Evolutionary conservation across 2,113 vertebrate species (phyloP).

Genomic region (Candoia aspera): DNA sequence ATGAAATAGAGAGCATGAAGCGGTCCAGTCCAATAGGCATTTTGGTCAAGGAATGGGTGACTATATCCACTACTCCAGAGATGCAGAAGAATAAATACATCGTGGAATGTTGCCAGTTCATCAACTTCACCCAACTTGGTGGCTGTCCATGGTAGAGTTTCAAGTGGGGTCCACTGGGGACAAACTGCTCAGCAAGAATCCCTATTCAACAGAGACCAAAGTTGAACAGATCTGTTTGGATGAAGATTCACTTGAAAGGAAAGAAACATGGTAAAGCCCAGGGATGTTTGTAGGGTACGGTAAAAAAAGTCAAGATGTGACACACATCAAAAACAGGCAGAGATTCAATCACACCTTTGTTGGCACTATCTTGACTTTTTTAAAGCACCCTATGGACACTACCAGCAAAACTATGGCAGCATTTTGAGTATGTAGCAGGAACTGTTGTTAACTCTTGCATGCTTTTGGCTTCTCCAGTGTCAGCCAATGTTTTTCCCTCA

Average conservation of each 20-base stretch:
- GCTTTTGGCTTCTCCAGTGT: not conserved
- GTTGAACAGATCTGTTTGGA: rapidly evolving
- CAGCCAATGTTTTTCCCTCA: not conserved
- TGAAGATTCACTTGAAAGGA: not conserved
- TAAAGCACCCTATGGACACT: not conserved
- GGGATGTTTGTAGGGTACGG: not conserved
- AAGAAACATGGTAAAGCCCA: not conserved
- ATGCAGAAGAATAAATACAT: slow-evolving; percentile 96
- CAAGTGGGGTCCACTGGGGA: slow-evolving; percentile 88
- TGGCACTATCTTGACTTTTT: not conserved
- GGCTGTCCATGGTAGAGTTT: slow-evolving; percentile 72
- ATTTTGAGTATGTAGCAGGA: not conserved
- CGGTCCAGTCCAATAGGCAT: slow-evolving; percentile 82
- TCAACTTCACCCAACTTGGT: slow-evolving; percentile 85
- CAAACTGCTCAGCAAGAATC: slow-evolving; percentile 94
- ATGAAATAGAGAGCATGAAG: slow-evolving; percentile 77
- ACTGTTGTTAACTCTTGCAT: not conserved
- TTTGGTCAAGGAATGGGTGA: slow-evolving; percentile 56
- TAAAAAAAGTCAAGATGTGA: not conserved
- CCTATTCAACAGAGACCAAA: slow-evolving; percentile 69
- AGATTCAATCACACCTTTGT: not conserved
- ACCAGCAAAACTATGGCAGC: not conserved
- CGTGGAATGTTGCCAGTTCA: slow-evolving; percentile 98
- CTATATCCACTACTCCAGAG: slow-evolving; percentile 78
- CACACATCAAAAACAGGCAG: not conserved